phyloP scores from a whole-genome alignment of 2,888 invertebrate species.

The Serrognathus titanus region DNA sequence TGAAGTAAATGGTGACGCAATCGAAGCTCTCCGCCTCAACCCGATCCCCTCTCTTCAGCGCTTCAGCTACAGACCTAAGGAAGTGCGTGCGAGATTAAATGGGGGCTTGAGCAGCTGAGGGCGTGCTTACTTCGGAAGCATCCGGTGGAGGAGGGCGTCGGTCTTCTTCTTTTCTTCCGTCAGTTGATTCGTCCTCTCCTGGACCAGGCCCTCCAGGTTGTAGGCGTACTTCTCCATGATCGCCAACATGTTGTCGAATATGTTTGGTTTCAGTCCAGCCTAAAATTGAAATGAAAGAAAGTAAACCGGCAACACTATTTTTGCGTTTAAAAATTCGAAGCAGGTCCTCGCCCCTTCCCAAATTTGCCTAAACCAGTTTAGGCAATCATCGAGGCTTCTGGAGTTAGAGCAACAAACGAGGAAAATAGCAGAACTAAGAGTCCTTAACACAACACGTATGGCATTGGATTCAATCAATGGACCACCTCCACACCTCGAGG shows the following conservation, averaged over 20 bases:
- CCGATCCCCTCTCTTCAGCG: conserved; percentile 71
- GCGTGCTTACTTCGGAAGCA: conserved; percentile 72
- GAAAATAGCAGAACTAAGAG: no score
- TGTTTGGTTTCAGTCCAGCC: conserved; percentile 74
- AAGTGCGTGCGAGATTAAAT: no score
- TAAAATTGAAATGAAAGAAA: conserved; percentile 8
- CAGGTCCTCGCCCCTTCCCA: no score
- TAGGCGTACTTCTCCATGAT: conserved; percentile 91
- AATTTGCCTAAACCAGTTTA: no score
- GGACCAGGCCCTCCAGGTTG: conserved; percentile 78
- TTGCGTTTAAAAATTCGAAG: no score
- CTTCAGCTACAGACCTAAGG: conserved; percentile 73
- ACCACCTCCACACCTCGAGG: no score
- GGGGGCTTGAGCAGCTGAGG: no score
- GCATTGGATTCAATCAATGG: no score
- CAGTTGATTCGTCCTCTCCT: conserved; percentile 76
- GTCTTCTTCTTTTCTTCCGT: conserved; percentile 82
- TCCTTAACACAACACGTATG: no score
- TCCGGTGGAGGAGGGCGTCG: conserved; percentile 76
- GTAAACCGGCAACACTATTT: no score
- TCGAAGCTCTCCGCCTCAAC: conserved; percentile 80
- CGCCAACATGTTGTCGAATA: conserved; percentile 85
- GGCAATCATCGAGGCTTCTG: no score
- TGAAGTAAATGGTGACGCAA: conserved; percentile 80
- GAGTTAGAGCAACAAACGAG: no score